Conservation (phyloP, 1,140 invertebrate genomes). For the Octopus sinensis region DNA sequence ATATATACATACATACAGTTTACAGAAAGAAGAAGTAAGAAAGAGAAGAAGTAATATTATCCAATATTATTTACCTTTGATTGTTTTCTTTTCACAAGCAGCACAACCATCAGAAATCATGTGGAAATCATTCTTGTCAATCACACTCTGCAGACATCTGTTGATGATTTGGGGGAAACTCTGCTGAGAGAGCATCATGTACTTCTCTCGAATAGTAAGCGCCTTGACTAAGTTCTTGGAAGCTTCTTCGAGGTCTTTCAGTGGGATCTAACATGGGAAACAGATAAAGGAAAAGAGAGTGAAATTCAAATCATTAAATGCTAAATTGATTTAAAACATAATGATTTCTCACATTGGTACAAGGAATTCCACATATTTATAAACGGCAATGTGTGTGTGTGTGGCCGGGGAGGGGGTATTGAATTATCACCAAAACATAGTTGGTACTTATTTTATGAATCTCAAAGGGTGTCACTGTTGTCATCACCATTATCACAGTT, state of each 20-base stretch:
- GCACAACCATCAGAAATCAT: constrained; percentile 13
- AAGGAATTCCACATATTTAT: no score
- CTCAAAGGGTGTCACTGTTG: no score
- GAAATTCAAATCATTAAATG: not conserved
- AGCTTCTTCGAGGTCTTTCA: constrained; percentile 85
- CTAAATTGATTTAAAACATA: no score
- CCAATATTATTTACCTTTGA: not conserved
- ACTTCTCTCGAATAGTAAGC: constrained; percentile 75
- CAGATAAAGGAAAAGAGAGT: not conserved
- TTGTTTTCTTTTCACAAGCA: constrained; percentile 16
- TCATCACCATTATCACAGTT: no score
- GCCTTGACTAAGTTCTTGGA: constrained; percentile 84
- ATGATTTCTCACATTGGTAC: no score
- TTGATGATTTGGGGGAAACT: constrained; percentile 80
- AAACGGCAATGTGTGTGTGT: no score
- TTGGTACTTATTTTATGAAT: no score
- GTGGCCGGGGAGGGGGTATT: no score
- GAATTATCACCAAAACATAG: no score
- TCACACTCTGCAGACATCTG: constrained; percentile 68
- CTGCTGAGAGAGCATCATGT: constrained; percentile 87
- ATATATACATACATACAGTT: no score
- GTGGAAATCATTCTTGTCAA: constrained; percentile 44
- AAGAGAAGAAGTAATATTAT: no score
- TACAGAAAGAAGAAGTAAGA: no score
- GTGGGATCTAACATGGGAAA: constrained; percentile 68